These are phyloP conservation scores for Pissodes strobi DNA, from an alignment of 1,140 invertebrate genomes.

Conservation along the genomic window DNA sequence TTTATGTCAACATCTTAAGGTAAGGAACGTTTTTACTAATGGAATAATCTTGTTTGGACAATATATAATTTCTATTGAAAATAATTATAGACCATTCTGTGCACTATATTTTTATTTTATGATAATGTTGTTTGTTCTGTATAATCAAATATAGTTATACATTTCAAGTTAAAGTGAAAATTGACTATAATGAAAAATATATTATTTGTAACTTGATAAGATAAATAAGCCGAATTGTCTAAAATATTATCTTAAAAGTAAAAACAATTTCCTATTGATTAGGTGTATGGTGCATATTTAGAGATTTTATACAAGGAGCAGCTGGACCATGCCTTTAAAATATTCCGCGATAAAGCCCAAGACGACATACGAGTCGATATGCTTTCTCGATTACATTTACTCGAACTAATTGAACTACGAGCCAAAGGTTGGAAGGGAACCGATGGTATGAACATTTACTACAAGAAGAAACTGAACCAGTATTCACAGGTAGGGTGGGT, in stretches of 20 bases:
- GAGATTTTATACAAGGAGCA: conserved; percentile 61
- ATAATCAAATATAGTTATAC: no score
- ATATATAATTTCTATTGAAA: not conserved
- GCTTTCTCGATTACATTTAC: conserved; percentile 78
- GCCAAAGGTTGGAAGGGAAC: conserved; percentile 83
- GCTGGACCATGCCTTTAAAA: conserved; percentile 74
- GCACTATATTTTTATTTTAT: not conserved
- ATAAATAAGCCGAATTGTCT: no score
- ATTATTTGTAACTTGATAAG: no score
- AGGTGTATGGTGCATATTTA: conserved; percentile 55
- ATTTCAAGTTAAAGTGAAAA: no score
- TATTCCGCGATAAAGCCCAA: conserved; percentile 84
- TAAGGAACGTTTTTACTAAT: conserved; percentile 35
- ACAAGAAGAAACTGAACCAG: conserved; percentile 76
- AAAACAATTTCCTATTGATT: no score
- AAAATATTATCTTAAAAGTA: no score
- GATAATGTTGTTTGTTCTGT: no score
- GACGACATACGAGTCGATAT: conserved; percentile 77
- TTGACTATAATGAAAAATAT: no score
- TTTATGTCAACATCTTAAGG: conserved; percentile 54
- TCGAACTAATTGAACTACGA: conserved; percentile 86
- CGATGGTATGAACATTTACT: conserved; percentile 81
- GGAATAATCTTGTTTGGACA: not conserved
- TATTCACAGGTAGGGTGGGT: conserved; percentile 49
- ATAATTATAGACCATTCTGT: no score